These are phyloP conservation scores for Myotis myotis DNA, from an alignment of 2,797 vertebrate genomes.

Conservation along the genomic window DNA sequence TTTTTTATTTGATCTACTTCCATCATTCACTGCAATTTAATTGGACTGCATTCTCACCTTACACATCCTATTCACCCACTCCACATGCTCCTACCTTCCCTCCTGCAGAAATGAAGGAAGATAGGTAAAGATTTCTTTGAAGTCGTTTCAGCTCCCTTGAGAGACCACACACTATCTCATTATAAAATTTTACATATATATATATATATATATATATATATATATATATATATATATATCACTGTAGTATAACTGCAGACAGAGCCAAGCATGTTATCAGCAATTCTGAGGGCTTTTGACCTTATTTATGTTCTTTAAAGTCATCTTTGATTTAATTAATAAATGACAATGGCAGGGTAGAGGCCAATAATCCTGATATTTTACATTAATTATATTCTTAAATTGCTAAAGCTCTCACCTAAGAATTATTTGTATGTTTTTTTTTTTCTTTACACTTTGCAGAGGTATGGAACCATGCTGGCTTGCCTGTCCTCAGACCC, in stretches of 20 bases:
- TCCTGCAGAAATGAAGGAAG: not conserved
- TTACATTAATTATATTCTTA: not conserved
- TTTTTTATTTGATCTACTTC: not conserved
- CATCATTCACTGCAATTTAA: slow-evolving; percentile 1
- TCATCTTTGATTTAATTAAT: slow-evolving; percentile 25
- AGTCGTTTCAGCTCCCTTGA: not conserved
- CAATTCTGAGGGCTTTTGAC: not conserved
- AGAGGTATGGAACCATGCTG: not conserved
- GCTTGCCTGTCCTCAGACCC: not conserved
- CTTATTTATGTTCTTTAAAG: slow-evolving; percentile 31
- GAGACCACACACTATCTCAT: not conserved
- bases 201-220: too few relatives aligned
- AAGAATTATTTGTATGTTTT: not conserved
- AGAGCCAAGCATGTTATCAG: not conserved
- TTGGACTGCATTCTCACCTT: slow-evolving; percentile 27
- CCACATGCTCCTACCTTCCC: not conserved
- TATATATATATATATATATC: too few relatives aligned
- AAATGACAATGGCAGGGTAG: not conserved
- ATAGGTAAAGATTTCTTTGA: slow-evolving; percentile 61
- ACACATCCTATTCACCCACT: not conserved
- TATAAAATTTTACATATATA: not conserved
- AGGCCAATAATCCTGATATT: not conserved
- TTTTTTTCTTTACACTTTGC: not conserved
- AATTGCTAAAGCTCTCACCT: not conserved
- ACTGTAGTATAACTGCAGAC: not conserved